Conservation (phyloP, 1,140 invertebrate genomes). For the Drosophila nikananu region DNA sequence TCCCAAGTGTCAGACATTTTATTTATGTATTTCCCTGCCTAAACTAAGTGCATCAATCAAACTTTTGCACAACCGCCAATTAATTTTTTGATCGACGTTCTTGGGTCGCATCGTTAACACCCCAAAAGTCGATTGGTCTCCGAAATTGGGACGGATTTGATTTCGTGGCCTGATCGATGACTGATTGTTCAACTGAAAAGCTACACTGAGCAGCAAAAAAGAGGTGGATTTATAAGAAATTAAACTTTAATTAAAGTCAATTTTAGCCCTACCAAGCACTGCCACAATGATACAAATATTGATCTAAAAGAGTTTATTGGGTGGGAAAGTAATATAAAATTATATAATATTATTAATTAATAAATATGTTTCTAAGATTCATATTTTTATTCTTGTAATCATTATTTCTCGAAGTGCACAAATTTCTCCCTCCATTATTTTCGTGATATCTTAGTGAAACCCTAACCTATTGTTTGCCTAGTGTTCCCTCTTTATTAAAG, state of each 20-base stretch:
- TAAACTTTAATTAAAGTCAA: not conserved
- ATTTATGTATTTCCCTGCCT: conserved; percentile 63
- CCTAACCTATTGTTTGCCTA: conserved; percentile 25
- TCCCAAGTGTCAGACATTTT: conserved; percentile 53
- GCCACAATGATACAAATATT: not conserved
- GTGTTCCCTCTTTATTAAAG: conserved; percentile 36
- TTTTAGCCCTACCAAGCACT: too few relatives aligned
- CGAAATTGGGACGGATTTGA: conserved; percentile 36
- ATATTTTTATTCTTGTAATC: not conserved
- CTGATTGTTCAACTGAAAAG: conserved; percentile 46
- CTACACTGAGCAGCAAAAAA: conserved; percentile 10
- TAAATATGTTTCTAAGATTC: not conserved
- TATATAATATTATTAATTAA: too few relatives aligned
- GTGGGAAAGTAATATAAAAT: not conserved
- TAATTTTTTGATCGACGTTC: conserved; percentile 32
- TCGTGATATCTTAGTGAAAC: not conserved
- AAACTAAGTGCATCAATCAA: conserved; percentile 67
- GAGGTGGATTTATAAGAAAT: not conserved
- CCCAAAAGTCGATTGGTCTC: conserved; percentile 55
- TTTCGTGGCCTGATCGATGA: conserved; percentile 54
- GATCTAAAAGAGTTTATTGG: not conserved
- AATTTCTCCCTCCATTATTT: not conserved
- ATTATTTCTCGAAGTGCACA: not conserved
- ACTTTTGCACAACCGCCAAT: conserved; percentile 64
- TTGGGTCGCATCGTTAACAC: conserved; percentile 57